These are phyloP conservation scores for Acipenser ruthenus DNA, from an alignment of 2,797 vertebrate species.

Conservation along the genomic window DNA sequence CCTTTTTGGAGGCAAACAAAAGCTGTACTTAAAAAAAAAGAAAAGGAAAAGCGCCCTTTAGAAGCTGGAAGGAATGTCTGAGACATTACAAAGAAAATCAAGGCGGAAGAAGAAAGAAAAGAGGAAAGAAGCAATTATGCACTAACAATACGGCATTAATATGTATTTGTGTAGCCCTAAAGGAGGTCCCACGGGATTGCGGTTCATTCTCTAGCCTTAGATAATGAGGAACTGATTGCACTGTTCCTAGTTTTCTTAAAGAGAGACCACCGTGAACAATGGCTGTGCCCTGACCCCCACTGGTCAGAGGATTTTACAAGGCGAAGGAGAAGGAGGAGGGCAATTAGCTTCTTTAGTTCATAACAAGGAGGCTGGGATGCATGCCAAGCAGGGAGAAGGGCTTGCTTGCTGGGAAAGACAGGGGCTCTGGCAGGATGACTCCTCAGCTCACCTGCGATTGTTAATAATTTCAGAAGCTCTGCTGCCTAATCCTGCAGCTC, in stretches of 20 bases:
- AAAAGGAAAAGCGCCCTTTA: constrained; percentile 23
- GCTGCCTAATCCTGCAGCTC: constrained; percentile 57
- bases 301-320: constrained; percentile 17
- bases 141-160: constrained; percentile 32
- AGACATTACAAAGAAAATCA: constrained; percentile 33
- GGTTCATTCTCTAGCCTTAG: constrained; percentile 27
- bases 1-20: constrained; percentile 45
- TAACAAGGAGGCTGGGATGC: constrained; percentile 20
- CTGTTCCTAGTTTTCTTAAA: constrained; percentile 20
- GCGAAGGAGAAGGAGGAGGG: constrained; percentile 4
- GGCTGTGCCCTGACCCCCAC: constrained; percentile 19
- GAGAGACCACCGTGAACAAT: constrained; percentile 29
- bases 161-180: constrained; percentile 31
- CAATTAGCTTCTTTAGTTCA: constrained; percentile 4
- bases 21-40: constrained; percentile 18
- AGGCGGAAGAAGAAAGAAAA: constrained; percentile 28
- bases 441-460: constrained; percentile 42
- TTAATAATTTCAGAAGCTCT: constrained; percentile 50
- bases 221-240: constrained; percentile 35
- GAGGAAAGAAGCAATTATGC: constrained; percentile 35
- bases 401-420: constrained; percentile 36
- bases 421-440: constrained; percentile 48
- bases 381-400: constrained; percentile 9
- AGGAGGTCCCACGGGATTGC: constrained; percentile 32
- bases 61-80: constrained; percentile 37